These are phyloP conservation scores for Dendrocopos noguchii DNA, from an alignment of 2,113 vertebrate genomes.

Conservation along the genomic window DNA sequence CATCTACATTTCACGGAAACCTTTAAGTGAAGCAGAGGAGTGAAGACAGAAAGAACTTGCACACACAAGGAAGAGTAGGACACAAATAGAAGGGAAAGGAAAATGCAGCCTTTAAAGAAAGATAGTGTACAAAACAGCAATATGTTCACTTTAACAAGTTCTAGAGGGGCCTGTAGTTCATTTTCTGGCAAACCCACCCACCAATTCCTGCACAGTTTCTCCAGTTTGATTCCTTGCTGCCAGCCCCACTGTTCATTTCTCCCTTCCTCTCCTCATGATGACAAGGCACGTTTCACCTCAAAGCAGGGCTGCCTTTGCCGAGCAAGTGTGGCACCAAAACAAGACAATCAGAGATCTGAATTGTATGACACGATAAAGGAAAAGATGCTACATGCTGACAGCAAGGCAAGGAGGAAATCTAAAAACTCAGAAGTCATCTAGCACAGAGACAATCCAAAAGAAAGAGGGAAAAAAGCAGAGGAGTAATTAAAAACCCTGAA, in stretches of 20 bases:
- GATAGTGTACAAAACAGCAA: conserved; percentile 5
- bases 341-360: background rate
- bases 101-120: background rate
- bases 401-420: conserved; percentile 15
- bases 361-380: background rate
- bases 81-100: background rate
- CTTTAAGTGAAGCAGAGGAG: conserved; percentile 1
- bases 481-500: conserved; percentile 59
- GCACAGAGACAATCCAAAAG: background rate
- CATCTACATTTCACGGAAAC: conserved; percentile 58
- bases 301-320: background rate
- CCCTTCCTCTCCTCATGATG: background rate
- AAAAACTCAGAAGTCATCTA: conserved; percentile 13
- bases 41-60: background rate
- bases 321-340: background rate
- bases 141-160: conserved; percentile 10
- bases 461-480: conserved; percentile 18
- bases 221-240: background rate
- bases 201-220: background rate
- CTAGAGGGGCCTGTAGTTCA: background rate
- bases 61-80: background rate
- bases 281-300: background rate
- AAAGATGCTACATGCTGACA: background rate
- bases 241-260: background rate
- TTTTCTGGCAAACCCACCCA: background rate